These are phyloP conservation scores for Tyrophagus putrescentiae DNA, from an alignment of 1,140 invertebrate species.

Conservation along the genomic window DNA sequence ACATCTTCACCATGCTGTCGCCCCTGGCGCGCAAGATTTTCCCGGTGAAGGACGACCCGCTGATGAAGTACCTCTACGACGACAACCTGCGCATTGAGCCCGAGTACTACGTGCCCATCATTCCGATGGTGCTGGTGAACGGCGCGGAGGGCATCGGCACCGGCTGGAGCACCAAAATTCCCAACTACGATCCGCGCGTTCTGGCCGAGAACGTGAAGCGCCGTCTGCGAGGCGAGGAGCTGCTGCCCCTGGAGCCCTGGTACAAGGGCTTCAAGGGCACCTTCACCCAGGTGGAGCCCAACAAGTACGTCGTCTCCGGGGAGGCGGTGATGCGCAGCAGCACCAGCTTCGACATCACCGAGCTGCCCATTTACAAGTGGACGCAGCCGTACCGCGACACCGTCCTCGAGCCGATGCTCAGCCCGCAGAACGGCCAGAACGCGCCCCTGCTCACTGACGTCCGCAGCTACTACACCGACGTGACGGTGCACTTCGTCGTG, in stretches of 20 bases:
- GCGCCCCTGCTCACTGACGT: constrained; percentile 61
- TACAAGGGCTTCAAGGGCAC: constrained; percentile 83
- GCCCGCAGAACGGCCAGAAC: constrained; percentile 57
- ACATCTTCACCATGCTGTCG: constrained; percentile 84
- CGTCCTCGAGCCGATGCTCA: constrained; percentile 69
- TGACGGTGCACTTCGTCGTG: constrained; percentile 35
- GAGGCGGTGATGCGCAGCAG: constrained; percentile 64
- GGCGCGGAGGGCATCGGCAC: constrained; percentile 97
- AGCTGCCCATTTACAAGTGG: constrained; percentile 84
- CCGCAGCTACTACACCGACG: constrained; percentile 88
- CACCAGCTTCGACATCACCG: constrained; percentile 78
- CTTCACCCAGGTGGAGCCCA: constrained; percentile 55
- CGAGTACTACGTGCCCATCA: constrained; percentile 79
- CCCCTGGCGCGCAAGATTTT: constrained; percentile 71
- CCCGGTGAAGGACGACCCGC: constrained; percentile 69
- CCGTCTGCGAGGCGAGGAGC: constrained; percentile 68
- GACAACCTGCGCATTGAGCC: constrained; percentile 91
- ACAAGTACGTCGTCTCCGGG: constrained; percentile 63
- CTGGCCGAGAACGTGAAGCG: constrained; percentile 66
- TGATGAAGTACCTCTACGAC: constrained; percentile 75
- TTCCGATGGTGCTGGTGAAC: constrained; percentile 93
- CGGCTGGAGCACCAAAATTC: constrained; percentile 95
- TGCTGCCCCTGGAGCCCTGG: constrained; percentile 63
- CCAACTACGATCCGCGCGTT: constrained; percentile 87
- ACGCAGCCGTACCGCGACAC: constrained; percentile 92